Evolutionary conservation across 2,888 invertebrate genomes (phyloP).

Genomic region (Bellardia pandia): DNA sequence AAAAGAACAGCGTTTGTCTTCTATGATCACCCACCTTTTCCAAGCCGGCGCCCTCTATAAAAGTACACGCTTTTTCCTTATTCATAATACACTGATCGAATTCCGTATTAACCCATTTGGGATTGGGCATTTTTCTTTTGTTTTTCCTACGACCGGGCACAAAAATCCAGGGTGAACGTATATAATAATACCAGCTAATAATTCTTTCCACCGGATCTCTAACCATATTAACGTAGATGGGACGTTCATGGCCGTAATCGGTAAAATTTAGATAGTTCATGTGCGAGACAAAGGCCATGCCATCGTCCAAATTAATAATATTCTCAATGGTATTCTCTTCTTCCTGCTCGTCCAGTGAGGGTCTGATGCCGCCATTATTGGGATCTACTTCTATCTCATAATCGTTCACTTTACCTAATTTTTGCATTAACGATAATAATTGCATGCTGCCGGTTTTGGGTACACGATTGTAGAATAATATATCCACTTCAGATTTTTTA

Average conservation of each 20-base stretch:
- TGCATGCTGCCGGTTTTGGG: conserved; percentile 82
- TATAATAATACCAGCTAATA: conserved; percentile 96
- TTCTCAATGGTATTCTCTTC: conserved; percentile 79
- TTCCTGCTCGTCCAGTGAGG: conserved; percentile 75
- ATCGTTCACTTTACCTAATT: conserved; percentile 78
- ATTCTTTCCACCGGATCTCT: conserved; percentile 95
- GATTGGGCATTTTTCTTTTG: conserved; percentile 88
- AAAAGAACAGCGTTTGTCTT: conserved; percentile 94
- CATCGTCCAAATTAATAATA: conserved; percentile 78
- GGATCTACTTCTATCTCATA: conserved; percentile 80
- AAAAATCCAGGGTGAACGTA: conserved; percentile 95
- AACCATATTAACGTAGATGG: conserved; percentile 95
- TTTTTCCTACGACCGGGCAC: conserved; percentile 91
- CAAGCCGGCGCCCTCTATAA: conserved; percentile 91
- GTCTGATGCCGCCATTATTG: conserved; percentile 78
- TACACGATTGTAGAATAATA: conserved; percentile 86
- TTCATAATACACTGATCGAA: conserved; percentile 93
- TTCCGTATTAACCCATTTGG: conserved; percentile 94
- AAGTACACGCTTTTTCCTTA: conserved; percentile 92
- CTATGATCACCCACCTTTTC: conserved; percentile 94
- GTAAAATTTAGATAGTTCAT: conserved; percentile 82
- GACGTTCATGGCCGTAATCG: conserved; percentile 88
- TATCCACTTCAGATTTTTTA: conserved; percentile 88
- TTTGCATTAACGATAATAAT: conserved; percentile 79
- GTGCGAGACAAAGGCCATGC: conserved; percentile 79